These are phyloP conservation scores for Bergia puertoricense DNA, from an alignment of 92 coral and sea anemone species.

Conservation along the genomic window DNA sequence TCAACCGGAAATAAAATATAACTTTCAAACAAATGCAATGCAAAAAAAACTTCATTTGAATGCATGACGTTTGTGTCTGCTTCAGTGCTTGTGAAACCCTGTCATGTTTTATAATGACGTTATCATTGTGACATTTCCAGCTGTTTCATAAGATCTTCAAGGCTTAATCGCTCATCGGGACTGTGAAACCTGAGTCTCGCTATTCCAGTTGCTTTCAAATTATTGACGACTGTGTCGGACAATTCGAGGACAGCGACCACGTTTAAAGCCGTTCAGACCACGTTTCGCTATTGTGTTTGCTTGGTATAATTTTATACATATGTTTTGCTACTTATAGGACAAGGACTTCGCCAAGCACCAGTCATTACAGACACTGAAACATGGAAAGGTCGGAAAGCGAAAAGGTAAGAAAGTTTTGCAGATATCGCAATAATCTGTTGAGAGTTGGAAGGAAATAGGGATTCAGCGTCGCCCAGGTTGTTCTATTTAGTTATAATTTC, in stretches of 20 bases:
- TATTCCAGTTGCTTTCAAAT: background rate
- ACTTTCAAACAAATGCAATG: no score
- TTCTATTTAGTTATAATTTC: background rate
- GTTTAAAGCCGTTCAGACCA: background rate
- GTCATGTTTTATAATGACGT: no score
- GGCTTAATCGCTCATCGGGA: background rate
- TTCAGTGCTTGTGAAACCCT: no score
- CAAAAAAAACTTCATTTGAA: no score
- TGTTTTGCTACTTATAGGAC: background rate
- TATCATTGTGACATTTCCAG: background rate
- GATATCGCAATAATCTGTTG: background rate
- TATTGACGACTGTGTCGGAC: background rate
- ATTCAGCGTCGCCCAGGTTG: background rate
- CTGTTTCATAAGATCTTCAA: background rate
- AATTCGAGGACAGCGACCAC: background rate
- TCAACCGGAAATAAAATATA: no score
- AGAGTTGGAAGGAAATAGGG: background rate
- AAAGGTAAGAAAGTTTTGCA: background rate
- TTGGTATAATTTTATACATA: background rate
- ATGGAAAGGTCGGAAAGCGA: background rate
- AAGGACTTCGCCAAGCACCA: background rate
- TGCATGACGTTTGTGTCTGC: no score
- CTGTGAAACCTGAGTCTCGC: background rate
- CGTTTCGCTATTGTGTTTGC: background rate
- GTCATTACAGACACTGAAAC: background rate